Conservation (phyloP, 2,888 invertebrate species). For the Mesorhabditis spiculigera region DNA sequence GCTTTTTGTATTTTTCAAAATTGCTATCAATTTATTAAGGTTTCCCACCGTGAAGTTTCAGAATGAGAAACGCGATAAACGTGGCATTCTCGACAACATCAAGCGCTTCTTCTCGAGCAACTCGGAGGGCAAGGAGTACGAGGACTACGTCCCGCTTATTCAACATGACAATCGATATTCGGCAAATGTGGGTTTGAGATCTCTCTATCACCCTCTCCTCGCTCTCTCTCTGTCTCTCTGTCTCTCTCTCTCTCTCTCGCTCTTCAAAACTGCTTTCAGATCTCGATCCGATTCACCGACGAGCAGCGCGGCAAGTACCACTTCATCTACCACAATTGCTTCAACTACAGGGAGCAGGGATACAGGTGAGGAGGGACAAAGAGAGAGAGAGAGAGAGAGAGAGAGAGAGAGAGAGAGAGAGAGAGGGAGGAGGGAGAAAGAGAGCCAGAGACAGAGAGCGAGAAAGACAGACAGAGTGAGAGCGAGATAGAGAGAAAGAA, state of each 20-base stretch:
- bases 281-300: conserved; percentile 48
- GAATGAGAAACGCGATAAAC: conserved; percentile 8
- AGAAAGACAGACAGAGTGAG: too few relatives aligned
- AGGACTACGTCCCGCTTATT: conserved; percentile 29
- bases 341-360: conserved; percentile 60
- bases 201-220: background rate
- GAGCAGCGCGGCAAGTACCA: conserved; percentile 80
- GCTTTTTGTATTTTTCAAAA: conserved; percentile 5
- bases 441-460: too few relatives aligned
- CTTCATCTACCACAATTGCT: conserved; percentile 90
- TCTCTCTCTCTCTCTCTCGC: background rate
- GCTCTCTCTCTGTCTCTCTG: background rate
- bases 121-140: conserved; percentile 14
- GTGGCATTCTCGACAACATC: conserved; percentile 17
- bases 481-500: background rate
- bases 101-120: conserved; percentile 19
- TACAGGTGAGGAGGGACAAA: conserved; percentile 26
- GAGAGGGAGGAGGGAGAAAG: background rate
- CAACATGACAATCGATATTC: conserved; percentile 24
- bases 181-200: conserved; percentile 17
- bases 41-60: too few relatives aligned
- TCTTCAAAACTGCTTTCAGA: conserved; percentile 27
- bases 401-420: background rate
- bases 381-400: background rate
- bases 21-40: too few relatives aligned